Evolutionary conservation across 53 echinoderm and acorn worm species (phyloP), one percentile per base, ranked within the genome.

Genomic region (Antedon mediterranea): DNA sequence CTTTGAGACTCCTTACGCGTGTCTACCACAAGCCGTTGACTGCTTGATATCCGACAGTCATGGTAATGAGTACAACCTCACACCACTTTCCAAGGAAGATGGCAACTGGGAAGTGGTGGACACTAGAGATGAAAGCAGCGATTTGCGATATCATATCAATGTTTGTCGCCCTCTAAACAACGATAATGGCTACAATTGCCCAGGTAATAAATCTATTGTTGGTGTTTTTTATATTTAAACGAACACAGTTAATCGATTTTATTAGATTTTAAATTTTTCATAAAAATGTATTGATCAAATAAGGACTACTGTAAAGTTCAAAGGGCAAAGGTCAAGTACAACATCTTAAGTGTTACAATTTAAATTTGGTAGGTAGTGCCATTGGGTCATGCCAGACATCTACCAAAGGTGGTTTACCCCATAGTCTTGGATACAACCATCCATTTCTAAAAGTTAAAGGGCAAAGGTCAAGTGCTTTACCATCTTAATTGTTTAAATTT

Each of bases 51-150:
- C 92, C 0, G 92, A 93, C 31, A 80, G 23, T 0, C 71, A 78
- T 32, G 98, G 92, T 34, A 88, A 93, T 77, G 90, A 93, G 85
- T 93, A 93, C 34, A 90, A 92, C 90, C 90, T 98, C 27, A 89
- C 92, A 43, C 87, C 89, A 28, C 81, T 98, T n/a, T 87, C 85
- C 28, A 89, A 87, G 84, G 89, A 89, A 29, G 31, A 43, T 32
- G 98, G 92, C 74, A 98, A 89, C 85, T 92, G 98, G 98, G 91
- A 91, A 74, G 92, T 88, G 3, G 92, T 92, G 43, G 91, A 92
- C 79, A 92, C 89, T n/a, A 82, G 85, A 71, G 71, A 71, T n/a
- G 75, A 43, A 3, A 71, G 0, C 33, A 27, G 33, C 3, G 34
- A 80, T 70, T 4, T 90, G 15, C 86, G 90, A 76, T 98, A 93